Base-by-base conservation (phyloP, 2,888 invertebrate species). In the Conus canariensis region DNA sequence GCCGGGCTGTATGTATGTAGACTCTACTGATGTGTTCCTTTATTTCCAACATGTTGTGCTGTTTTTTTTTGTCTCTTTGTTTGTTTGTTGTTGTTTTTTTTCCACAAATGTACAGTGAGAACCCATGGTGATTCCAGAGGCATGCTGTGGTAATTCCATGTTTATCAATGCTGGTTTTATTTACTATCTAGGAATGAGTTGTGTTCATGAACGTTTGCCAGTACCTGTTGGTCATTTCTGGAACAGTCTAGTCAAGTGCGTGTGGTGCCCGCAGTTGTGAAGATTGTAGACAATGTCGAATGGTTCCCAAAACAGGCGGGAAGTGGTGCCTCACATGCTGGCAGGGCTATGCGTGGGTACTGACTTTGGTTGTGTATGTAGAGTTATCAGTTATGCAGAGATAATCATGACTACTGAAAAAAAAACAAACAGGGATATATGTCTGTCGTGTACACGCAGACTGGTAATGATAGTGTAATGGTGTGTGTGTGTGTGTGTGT, bases 401-500 rank as follows among this genome's bases (percentile, higher is more conserved):
- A 22, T 70, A 22, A 22, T 16, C 22, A 22, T 70, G 22, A 22
- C 8, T 70, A 22, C 22, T 16, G 16, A 45, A 4, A 45, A 45
- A 45, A 45, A 45, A 45, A 45, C 2, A 45, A 1, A 45, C 45
- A 45, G 45, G 45, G 45, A 45, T 70, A n/a, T 70, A 70, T 70
- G 22, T 70, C 8, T 70, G 22, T 70, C 10, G 10, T 14, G 10
- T 64, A 64, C 16, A 64, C 16, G 16, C 16, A 64, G 10, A 16
- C 16, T 64, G 64, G 10, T 10, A 14, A 16, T 64, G 64, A 14
- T 10, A 1, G 70, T 70, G 70, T 70, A 19, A 70, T 14, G 12
- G 22, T 22, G 70, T 70, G 70, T 70, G 70, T 70, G 70, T 70
- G 70, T 70, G 70, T 70, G 70, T 70, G 70, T 70, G 70, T 70